phyloP scores from a whole-genome alignment of 1,140 invertebrate genomes.

The Heliconius congener region DNA sequence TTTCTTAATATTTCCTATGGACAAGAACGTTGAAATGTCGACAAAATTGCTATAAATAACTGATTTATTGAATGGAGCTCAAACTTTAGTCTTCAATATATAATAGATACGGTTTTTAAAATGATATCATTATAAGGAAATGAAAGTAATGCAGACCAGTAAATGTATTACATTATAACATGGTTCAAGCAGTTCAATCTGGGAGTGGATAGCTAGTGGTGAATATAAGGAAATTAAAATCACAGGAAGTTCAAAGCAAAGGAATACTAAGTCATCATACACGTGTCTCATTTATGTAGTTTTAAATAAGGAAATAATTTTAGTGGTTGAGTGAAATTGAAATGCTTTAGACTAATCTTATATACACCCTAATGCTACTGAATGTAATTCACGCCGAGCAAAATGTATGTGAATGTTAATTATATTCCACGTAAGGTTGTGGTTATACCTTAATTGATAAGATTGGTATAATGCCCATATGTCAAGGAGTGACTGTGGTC shows the following conservation, averaged over 20 bases:
- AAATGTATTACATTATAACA: too few species aligned
- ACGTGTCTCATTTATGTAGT: not conserved
- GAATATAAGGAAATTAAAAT: too few species aligned
- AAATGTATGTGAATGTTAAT: slow-evolving; percentile 18
- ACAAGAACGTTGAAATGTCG: too few species aligned
- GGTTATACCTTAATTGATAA: slow-evolving; percentile 14
- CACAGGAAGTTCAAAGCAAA: not conserved
- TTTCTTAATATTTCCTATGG: too few species aligned
- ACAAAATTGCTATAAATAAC: too few species aligned
- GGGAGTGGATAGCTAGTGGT: too few species aligned
- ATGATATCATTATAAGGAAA: too few species aligned
- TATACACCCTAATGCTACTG: not conserved
- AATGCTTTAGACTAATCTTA: slow-evolving; percentile 25
- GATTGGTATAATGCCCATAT: not conserved
- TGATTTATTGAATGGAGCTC: too few species aligned
- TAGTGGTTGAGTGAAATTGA: slow-evolving; percentile 31
- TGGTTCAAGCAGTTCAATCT: too few species aligned
- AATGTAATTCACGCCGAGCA: slow-evolving; percentile 21
- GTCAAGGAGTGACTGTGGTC: not conserved
- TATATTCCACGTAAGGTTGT: slow-evolving; percentile 11
- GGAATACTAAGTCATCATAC: not conserved
- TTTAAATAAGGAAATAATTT: slow-evolving; percentile 19
- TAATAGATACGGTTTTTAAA: too few species aligned
- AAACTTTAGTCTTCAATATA: too few species aligned
- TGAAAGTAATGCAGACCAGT: too few species aligned